Evolutionary conservation across 1,140 invertebrate genomes (phyloP), one percentile per base, ranked within the genome.

Genomic region (Bursaphelenchus mucronatus): DNA sequence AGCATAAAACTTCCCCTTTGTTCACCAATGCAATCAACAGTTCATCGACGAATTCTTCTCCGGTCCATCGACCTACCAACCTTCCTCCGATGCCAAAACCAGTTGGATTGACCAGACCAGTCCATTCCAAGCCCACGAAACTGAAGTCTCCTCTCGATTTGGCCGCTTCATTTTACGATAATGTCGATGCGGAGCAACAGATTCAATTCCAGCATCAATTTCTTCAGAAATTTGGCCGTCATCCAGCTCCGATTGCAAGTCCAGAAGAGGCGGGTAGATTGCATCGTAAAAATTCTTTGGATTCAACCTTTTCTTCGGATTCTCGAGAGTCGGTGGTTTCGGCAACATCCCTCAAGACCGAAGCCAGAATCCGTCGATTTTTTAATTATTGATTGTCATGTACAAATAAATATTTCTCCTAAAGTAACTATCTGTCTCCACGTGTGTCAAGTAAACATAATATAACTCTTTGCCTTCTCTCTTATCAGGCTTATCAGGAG

Each of bases 341-440:
- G 19, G 47, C 58, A 8, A 45, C 54, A 17, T 61, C 53, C 59
- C 51, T 30, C 19, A 8, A 17, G 8, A 55, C 64, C 10, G 64
- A 66, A 44, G 30, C 21, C 15, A 66, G 62, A 50, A 40, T 64
- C 17, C 58, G 64, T 8, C 59, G 64, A 15, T 46, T 62, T 13
- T 66, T 66, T 46, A 64, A 66, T 52, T 66, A 66, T 41, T 66
- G 45, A 51, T 46, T 43, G 62, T 63, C 46, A 67, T 72, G 54
- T 72, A 69, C 54, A 55, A 67, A 39, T 52, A 30, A 8, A 61
- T 72, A 45, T 43, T 62, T 17, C 66, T 71, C 45, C 61, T 66
- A 46, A 64, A 72, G 40, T 65, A 59, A 3, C 13, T 13, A 5
- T 30, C 30, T 13, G 30, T 30, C 30, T 30, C 30, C 30, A 30